Evolutionary conservation across 2,888 invertebrate species (phyloP).

Genomic region (Hoplodrina ambigua): DNA sequence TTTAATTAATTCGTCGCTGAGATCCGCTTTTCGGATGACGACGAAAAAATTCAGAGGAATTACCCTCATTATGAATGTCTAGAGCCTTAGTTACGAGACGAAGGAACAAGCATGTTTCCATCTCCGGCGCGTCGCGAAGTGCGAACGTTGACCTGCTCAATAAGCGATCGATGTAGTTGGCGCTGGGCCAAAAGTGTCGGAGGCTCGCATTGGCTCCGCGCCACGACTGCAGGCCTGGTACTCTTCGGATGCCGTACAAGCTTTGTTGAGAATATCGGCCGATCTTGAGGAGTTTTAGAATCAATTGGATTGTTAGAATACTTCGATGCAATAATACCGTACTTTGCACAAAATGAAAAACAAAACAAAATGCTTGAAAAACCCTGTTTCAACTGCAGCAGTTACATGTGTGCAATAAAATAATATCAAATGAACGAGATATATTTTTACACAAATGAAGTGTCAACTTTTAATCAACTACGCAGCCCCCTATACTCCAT

Average conservation of each 20-base stretch:
- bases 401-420: too few species aligned
- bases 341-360: constrained; percentile 3
- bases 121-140: constrained; percentile 63
- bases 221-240: constrained; percentile 64
- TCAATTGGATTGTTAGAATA: constrained; percentile 30
- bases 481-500: too few species aligned
- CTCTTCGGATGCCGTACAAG: constrained; percentile 40
- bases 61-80: constrained; percentile 25
- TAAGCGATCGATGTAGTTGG: constrained; percentile 77
- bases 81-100: constrained; percentile 26
- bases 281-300: constrained; percentile 34
- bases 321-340: constrained; percentile 2
- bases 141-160: constrained; percentile 73
- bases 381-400: too few species aligned
- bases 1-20: constrained; percentile 8
- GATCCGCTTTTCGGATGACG: not conserved
- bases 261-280: constrained; percentile 37
- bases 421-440: too few species aligned
- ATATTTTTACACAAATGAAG: too few species aligned
- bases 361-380: too few species aligned
- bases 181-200: constrained; percentile 67
- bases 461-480: too few species aligned
- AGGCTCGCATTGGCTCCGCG: constrained; percentile 67
- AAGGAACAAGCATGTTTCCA: constrained; percentile 57
- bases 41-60: constrained; percentile 13